Conservation (phyloP, 2,797 vertebrate genomes). For the Phrynocephalus guinanensis region DNA sequence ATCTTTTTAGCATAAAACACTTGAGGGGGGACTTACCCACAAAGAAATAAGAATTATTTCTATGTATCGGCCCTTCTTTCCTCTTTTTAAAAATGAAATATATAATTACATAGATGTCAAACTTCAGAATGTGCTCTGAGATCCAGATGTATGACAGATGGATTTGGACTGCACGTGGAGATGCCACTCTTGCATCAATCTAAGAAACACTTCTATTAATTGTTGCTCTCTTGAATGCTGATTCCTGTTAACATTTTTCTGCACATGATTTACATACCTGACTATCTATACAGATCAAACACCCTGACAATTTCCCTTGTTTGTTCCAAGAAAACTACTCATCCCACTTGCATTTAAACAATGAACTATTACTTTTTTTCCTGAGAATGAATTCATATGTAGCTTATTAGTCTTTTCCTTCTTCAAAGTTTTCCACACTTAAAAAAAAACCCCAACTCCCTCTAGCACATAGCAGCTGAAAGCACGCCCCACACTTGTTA, state of each 20-base stretch:
- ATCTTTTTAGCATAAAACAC: neutral
- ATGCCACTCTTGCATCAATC: neutral
- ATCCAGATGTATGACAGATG: neutral
- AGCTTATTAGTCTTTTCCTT: neutral
- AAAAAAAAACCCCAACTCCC: neutral
- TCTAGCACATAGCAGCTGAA: neutral
- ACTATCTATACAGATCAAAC: neutral
- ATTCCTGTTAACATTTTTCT: neutral
- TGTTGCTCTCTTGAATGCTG: neutral
- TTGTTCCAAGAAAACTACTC: neutral
- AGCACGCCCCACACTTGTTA: fast-evolving
- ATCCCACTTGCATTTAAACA: neutral
- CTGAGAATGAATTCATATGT: conserved; percentile 11
- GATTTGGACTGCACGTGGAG: neutral
- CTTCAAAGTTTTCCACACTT: neutral
- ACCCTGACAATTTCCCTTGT: neutral
- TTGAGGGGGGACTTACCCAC: neutral
- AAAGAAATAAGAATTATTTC: neutral
- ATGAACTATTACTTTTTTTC: neutral
- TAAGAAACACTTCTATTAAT: neutral
- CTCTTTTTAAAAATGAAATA: neutral
- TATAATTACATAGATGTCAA: neutral
- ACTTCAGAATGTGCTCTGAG: neutral
- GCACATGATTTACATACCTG: neutral
- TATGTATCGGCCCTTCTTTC: neutral